Evolutionary conservation across 2,797 vertebrate genomes (phyloP), one percentile per base, ranked within the genome.

Genomic region (Hipposideros larvatus): DNA sequence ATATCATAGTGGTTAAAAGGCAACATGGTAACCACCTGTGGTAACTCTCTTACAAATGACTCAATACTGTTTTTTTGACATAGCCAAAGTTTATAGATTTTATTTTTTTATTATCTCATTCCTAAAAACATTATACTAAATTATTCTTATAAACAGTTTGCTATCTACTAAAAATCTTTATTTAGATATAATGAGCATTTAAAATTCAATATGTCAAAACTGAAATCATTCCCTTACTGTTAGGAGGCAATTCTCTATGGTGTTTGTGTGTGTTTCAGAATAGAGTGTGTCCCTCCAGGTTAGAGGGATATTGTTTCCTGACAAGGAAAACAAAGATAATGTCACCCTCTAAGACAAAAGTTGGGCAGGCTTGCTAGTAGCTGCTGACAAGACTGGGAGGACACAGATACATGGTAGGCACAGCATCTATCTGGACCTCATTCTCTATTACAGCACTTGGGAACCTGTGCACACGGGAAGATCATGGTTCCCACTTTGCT

Each of bases 1-100:
- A 51, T 65, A 63, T 66, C 43, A 75, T 22, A 43, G 8, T 46
- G 26, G 15, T 90, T 86, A 55, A 63, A n/a, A 78, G 57, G 37
- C 11, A 84, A 70, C 55, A 31, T 37, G 59, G 55, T 65, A 93
- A 93, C 31, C 10, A 75, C 21, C 53, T 82, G 80, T 24, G 92
- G 1, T 63, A 75, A 87, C 43, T 51, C 18, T 83, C 73, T 84
- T 90, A 80, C 8, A 83, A 73, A 82, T 68, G 28, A 86, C 13
- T 70, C 48, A 75, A 63, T 1, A 26, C 4, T 82, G 78, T 84
- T 63, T 53, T 79, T 94, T 91, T 96, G 55, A 83, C 43, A 87
- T 77, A 91, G 14, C 28, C 53, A 79, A 87, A 80, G 46, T 77
- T 91, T 37, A 91, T 71, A 77, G 28, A 75, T 94, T 83, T 90